phyloP scores from a whole-genome alignment of 1,140 invertebrate genomes.

The Hestina assimilis region DNA sequence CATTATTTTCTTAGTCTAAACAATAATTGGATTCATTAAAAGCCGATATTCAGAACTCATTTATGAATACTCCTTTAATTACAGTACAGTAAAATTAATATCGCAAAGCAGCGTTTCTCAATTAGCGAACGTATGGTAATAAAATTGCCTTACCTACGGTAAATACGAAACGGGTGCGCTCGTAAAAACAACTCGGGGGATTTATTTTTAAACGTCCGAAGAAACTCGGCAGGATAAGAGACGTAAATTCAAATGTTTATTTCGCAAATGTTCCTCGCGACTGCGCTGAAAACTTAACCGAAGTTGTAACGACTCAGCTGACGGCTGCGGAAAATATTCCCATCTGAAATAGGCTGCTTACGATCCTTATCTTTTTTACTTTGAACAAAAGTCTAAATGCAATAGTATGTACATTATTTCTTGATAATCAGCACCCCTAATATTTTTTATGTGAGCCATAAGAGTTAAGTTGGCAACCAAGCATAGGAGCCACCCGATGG shows the following conservation, averaged over 20 bases:
- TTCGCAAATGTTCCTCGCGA: not conserved
- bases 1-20: too few relatives aligned
- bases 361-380: not conserved
- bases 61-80: too few relatives aligned
- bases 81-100: not conserved
- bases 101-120: not conserved
- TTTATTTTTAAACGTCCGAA: slow-evolving; percentile 3
- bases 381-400: not conserved
- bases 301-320: slow-evolving; percentile 2
- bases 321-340: not conserved
- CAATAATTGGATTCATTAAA: too few relatives aligned
- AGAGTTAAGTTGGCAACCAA: too few relatives aligned
- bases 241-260: slow-evolving; percentile 4
- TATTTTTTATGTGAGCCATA: too few relatives aligned
- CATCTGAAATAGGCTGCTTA: not conserved
- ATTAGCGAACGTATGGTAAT: not conserved
- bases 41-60: too few relatives aligned
- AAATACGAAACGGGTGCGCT: not conserved
- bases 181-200: not conserved
- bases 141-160: not conserved
- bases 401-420: too few relatives aligned
- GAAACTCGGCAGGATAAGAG: not conserved
- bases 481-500: too few relatives aligned
- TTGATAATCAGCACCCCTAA: too few relatives aligned
- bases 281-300: not conserved